A percentile compares a stretch with the other conserved stretches of the same genome.
phyloP scores from a whole-genome alignment of 2,888 invertebrate species.

The Mythimna pallens region DNA sequence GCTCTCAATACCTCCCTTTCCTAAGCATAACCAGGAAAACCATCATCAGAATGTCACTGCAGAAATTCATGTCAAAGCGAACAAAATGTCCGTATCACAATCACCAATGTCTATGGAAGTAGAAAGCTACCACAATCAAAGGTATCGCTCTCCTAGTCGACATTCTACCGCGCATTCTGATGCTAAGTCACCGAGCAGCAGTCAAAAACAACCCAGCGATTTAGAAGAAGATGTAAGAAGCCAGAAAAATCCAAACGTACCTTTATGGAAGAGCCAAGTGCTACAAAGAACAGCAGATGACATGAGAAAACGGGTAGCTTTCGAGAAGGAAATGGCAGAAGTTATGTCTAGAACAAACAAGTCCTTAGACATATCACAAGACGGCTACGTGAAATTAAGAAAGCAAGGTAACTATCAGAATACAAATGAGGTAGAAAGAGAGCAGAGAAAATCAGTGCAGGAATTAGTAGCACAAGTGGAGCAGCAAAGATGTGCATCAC shows the following conservation, averaged over 20 bases:
- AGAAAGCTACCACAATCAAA: slow-evolving; percentile 75
- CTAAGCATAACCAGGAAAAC: slow-evolving; percentile 68
- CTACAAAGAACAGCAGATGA: slow-evolving; percentile 87
- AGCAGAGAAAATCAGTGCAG: slow-evolving; percentile 91
- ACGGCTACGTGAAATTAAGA: slow-evolving; percentile 87
- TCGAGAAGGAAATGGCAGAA: slow-evolving; percentile 85
- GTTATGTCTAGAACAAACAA: slow-evolving; percentile 78
- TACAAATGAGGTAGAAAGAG: slow-evolving; percentile 72
- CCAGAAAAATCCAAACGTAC: slow-evolving; percentile 72
- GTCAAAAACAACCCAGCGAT: slow-evolving; percentile 72
- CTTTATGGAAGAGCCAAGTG: slow-evolving; percentile 87
- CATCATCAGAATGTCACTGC: slow-evolving; percentile 84
- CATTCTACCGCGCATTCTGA: slow-evolving; percentile 80
- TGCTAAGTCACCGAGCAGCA: slow-evolving; percentile 78
- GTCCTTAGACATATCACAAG: slow-evolving; percentile 86
- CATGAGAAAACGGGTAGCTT: slow-evolving; percentile 81
- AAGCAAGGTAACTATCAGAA: slow-evolving; percentile 80
- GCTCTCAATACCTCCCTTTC: slow-evolving; percentile 76
- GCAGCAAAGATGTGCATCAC: slow-evolving; percentile 84
- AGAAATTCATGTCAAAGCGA: slow-evolving; percentile 87
- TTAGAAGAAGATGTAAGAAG: slow-evolving; percentile 74
- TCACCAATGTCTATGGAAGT: slow-evolving; percentile 83
- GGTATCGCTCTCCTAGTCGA: slow-evolving; percentile 80
- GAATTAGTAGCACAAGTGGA: slow-evolving; percentile 92
- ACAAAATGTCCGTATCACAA: slow-evolving; percentile 82